A percentile compares a stretch with the other conserved stretches of the same genome.
phyloP scores from a whole-genome alignment of 1,140 invertebrate species.

The Dendroctonus ponderosae region DNA sequence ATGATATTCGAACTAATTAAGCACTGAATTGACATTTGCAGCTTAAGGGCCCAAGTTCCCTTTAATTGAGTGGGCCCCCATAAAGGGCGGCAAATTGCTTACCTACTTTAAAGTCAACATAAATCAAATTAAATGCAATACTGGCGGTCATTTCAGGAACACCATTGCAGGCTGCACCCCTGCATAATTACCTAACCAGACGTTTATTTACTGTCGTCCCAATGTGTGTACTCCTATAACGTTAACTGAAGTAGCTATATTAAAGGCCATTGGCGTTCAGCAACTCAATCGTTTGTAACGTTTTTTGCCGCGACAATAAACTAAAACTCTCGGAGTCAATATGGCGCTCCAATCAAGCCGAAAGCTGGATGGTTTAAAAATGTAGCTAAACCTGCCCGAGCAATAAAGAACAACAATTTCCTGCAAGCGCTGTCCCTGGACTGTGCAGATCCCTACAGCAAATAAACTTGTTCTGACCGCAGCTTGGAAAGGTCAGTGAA shows the following conservation, averaged over 20 bases:
- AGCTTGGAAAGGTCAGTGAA: constrained; percentile 12
- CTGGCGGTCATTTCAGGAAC: constrained; percentile 9
- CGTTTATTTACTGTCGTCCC: constrained; percentile 17
- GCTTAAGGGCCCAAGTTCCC: too few relatives aligned
- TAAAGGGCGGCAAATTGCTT: background rate
- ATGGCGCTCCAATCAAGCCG: too few relatives aligned
- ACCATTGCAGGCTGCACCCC: constrained; percentile 9
- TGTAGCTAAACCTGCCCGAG: too few relatives aligned
- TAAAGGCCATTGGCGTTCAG: constrained; percentile 3
- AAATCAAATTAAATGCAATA: constrained; percentile 23
- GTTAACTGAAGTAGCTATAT: constrained; percentile 15
- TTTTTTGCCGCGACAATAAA: too few relatives aligned
- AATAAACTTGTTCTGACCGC: constrained; percentile 11
- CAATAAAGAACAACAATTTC: too few relatives aligned
- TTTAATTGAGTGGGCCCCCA: too few relatives aligned
- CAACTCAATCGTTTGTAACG: too few relatives aligned
- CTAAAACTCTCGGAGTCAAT: too few relatives aligned
- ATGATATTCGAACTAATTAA: too few relatives aligned
- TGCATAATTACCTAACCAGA: constrained; percentile 13
- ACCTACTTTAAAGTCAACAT: constrained; percentile 11
- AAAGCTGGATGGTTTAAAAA: too few relatives aligned
- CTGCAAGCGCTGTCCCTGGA: too few relatives aligned
- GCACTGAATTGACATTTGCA: too few relatives aligned
- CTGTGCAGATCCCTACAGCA: background rate
- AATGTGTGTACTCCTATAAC: background rate